Percentiles rank a stretch among this genome's conserved stretches.
Evolutionary conservation across 37 sponge, comb jelly and placozoan species (phyloP).

Genomic region (Axinella damicornis): DNA sequence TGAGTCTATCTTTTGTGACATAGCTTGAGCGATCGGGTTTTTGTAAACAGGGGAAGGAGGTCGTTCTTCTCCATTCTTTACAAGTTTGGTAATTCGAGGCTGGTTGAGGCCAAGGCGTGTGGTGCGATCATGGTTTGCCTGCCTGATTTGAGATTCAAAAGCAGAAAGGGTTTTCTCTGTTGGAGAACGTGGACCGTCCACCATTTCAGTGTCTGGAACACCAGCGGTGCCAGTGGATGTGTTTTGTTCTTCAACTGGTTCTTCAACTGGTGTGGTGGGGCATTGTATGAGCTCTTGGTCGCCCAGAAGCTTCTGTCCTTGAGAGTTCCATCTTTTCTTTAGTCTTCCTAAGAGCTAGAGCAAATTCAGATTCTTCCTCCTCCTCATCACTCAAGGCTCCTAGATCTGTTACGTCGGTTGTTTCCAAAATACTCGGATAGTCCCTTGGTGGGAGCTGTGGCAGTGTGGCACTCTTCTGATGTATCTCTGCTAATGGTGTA

Average conservation of each 20-base stretch:
- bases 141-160: background rate
- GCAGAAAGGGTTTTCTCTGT: background rate
- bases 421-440: no score
- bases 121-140: slow-evolving; percentile 22
- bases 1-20: slow-evolving; percentile 10
- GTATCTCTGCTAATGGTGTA: no score
- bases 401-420: no score
- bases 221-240: no score
- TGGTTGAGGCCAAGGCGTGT: slow-evolving; percentile 12
- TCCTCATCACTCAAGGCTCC: slow-evolving; percentile 6
- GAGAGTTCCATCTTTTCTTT: background rate
- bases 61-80: background rate
- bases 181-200: no score
- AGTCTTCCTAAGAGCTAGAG: slow-evolving; percentile 15
- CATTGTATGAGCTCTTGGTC: background rate
- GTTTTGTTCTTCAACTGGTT: no score
- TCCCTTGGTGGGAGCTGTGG: no score
- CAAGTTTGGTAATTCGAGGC: slow-evolving; percentile 1
- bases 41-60: no score
- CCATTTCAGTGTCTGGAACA: no score
- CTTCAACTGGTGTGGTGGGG: no score
- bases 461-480: no score
- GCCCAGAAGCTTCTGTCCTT: background rate
- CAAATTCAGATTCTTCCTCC: slow-evolving; percentile 47
- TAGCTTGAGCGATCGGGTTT: background rate